These are phyloP conservation scores for Nesoenas mayeri DNA, from an alignment of 2,113 vertebrate species.

Conservation along the genomic window DNA sequence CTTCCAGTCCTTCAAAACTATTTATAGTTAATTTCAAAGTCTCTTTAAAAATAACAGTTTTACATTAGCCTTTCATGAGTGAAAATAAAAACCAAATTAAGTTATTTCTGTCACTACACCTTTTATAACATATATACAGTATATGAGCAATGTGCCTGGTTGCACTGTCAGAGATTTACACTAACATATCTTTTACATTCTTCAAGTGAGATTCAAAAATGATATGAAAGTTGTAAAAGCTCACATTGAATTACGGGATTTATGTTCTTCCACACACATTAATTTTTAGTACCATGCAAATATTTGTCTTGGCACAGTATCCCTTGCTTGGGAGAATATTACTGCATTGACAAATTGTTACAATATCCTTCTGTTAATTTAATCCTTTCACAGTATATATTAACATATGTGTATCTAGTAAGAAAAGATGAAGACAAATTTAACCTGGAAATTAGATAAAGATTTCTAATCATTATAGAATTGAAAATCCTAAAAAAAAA, in stretches of 20 bases:
- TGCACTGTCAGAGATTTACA: neutral
- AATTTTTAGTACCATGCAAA: slow-evolving; percentile 35
- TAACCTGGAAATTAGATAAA: neutral
- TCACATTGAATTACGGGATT: neutral
- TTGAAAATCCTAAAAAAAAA: neutral
- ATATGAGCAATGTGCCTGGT: neutral
- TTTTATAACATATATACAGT: neutral
- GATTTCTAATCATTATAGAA: neutral
- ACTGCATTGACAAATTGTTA: neutral
- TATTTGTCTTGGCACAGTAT: slow-evolving; percentile 24
- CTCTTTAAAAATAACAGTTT: neutral
- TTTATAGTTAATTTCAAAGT: neutral
- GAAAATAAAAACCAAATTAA: neutral
- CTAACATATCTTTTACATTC: neutral
- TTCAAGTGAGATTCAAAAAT: neutral
- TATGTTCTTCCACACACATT: slow-evolving; percentile 18
- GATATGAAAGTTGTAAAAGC: slow-evolving; percentile 2
- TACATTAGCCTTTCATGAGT: neutral
- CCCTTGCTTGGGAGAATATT: neutral
- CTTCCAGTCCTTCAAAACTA: neutral
- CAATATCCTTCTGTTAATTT: slow-evolving; percentile 24
- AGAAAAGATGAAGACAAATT: neutral
- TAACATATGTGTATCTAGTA: neutral
- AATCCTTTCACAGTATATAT: neutral
- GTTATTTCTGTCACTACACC: neutral